Percentiles rank a stretch among this genome's conserved stretches.
Evolutionary conservation across 2,797 vertebrate species (phyloP).

Genomic region (Podarcis siculus): DNA sequence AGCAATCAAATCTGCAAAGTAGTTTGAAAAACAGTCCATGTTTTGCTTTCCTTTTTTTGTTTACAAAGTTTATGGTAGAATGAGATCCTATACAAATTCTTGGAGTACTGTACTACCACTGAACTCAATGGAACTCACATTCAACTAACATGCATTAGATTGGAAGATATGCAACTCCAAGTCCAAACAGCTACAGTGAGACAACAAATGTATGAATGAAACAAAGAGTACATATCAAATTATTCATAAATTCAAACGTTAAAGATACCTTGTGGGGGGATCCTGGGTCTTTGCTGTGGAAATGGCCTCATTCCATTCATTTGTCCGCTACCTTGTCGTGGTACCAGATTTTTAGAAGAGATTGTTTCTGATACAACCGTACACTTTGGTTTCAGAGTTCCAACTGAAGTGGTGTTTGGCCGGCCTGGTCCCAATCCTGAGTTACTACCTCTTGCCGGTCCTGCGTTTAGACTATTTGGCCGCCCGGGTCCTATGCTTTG

Average conservation of each 20-base stretch:
- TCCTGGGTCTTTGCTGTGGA: constrained; percentile 78
- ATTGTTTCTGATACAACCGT: constrained; percentile 97
- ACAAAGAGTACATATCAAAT: neutral
- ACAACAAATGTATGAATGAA: neutral
- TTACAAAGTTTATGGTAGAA: neutral
- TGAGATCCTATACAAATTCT: neutral
- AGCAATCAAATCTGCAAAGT: neutral
- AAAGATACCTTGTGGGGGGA: constrained; percentile 83
- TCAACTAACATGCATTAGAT: neutral
- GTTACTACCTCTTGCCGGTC: constrained; percentile 51
- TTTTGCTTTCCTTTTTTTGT: neutral
- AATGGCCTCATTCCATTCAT: constrained; percentile 80
- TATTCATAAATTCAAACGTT: neutral
- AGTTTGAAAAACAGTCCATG: neutral
- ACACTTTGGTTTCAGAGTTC: constrained; percentile 83
- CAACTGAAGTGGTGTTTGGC: constrained; percentile 41
- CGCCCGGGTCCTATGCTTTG: constrained; percentile 63
- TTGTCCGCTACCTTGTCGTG: constrained; percentile 75
- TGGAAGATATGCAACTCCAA: neutral
- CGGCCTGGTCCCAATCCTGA: constrained; percentile 51
- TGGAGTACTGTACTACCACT: neutral
- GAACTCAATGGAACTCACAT: neutral
- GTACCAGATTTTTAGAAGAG: constrained; percentile 91
- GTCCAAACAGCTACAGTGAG: neutral
- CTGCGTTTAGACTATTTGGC: constrained; percentile 48